Conservation (phyloP, 2,113 vertebrate genomes). For the Eleginops maclovinus region DNA sequence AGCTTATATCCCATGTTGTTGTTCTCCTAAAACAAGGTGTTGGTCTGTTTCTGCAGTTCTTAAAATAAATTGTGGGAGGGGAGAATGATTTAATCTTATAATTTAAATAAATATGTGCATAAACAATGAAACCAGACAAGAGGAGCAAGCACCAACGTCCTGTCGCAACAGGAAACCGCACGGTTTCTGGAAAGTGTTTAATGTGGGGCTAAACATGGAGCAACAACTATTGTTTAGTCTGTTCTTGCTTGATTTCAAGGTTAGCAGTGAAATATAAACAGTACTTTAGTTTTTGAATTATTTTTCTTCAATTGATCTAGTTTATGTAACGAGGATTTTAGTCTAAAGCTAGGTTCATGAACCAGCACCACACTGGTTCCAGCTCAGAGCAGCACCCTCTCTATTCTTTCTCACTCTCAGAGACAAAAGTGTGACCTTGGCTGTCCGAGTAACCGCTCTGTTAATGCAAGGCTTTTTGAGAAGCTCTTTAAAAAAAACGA, state of each 20-base stretch:
- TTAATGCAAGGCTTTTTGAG: conserved; percentile 8
- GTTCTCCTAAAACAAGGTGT: neutral
- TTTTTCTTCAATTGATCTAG: too few relatives aligned
- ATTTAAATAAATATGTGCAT: neutral
- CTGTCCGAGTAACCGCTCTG: conserved; percentile 47
- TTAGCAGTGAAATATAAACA: neutral
- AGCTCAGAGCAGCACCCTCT: neutral
- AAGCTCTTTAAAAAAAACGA: neutral
- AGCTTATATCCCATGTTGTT: neutral
- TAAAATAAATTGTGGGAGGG: neutral
- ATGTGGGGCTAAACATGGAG: neutral
- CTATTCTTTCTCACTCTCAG: neutral
- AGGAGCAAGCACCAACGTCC: neutral
- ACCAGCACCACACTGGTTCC: neutral
- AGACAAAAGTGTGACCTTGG: conserved; percentile 45
- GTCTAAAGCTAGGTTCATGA: neutral
- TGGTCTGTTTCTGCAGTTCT: neutral
- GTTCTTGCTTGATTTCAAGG: neutral
- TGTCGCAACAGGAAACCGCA: conserved; percentile 1
- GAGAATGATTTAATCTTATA: neutral
- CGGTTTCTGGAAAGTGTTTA: neutral
- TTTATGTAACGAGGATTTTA: neutral
- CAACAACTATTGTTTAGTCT: neutral
- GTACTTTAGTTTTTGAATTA: neutral
- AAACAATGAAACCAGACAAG: neutral